Evolutionary conservation across 2,797 vertebrate genomes (phyloP), one percentile per base, ranked within the genome.

Genomic region (Epinephelus awoara): DNA sequence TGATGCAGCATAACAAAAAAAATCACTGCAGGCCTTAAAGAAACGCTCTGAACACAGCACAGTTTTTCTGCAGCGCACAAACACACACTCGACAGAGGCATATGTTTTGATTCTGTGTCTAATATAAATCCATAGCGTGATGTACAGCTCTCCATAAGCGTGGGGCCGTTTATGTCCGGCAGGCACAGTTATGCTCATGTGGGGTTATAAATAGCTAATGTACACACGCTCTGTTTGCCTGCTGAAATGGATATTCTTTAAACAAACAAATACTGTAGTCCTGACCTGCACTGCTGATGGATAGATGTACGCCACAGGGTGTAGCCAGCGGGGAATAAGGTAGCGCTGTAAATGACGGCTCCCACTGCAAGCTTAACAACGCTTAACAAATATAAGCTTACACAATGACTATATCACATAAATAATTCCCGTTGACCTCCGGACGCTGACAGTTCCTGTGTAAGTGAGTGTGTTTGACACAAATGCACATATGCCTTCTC

Each of bases 171-270:
- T 75, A 72, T 88, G 90, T 88, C 91, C 87, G 50, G 88, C 47
- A 25, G 90, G 85, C 82, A 84, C 71, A 54, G 75, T 50, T 19
- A 54, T 50, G 80, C 79, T 89, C 80, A 75, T 70, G 84, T 68
- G 51, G 68, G 62, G 76, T 87, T 93, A 93, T 93, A 94, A 94
- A 95, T 94, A 94, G 89, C 89, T 91, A 87, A 93, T 93, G 88
- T 84, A 86, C 84, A 88, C 83, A 85, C 21, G 34, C 77, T 88
- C 79, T 93, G 89, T 94, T 93, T 93, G 85, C 88, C 83, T 44
- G 75, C 82, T 89, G 91, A 90, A 92, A 94, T 90, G 84, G 91
- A 91, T 91, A 91, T 91, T 89, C 87, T 85, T 89, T 90, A 91
- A 89, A 89, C 77, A 89, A 92, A 92, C 89, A 93, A 91, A 92